phyloP scores from a whole-genome alignment of 2,888 invertebrate species.

The Ichneumoninae sp. region DNA sequence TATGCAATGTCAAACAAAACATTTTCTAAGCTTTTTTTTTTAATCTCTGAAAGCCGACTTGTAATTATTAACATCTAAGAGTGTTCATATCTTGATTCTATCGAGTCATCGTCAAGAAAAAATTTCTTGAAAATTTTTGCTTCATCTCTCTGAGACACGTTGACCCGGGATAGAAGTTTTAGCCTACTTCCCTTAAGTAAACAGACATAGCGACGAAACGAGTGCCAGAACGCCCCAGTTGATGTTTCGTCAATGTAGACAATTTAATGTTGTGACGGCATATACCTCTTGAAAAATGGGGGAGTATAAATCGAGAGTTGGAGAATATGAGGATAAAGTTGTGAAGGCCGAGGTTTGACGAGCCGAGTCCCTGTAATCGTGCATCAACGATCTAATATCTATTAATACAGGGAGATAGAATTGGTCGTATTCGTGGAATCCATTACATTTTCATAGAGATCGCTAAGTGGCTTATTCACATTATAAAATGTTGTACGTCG shows the following conservation, averaged over 20 bases:
- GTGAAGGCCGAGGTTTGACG: conserved; percentile 6
- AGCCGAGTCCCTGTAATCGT: conserved; percentile 6
- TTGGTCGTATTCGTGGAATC: conserved; percentile 12
- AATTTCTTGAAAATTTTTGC: neutral
- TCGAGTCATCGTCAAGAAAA: neutral
- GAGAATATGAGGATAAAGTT: neutral
- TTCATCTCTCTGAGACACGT: neutral
- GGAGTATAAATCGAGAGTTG: conserved; percentile 3
- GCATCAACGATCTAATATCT: conserved; percentile 1
- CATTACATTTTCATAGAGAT: conserved; percentile 5
- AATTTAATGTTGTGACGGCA: neutral
- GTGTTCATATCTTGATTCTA: neutral
- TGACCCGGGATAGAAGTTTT: neutral
- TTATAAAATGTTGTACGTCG: conserved; percentile 66
- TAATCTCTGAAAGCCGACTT: neutral
- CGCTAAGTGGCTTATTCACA: conserved; percentile 53
- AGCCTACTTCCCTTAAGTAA: neutral
- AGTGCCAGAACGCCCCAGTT: neutral
- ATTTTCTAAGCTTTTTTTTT: neutral
- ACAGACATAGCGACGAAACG: conserved; percentile 1
- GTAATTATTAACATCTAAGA: neutral
- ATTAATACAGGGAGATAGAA: conserved; percentile 45
- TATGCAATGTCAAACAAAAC: no score
- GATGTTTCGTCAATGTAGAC: neutral
- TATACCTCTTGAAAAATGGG: neutral